A percentile compares a stretch with the other conserved stretches of the same genome.
These are phyloP conservation scores for Alloplasta piceator DNA, from an alignment of 2,888 invertebrate genomes.

Conservation along the genomic window DNA sequence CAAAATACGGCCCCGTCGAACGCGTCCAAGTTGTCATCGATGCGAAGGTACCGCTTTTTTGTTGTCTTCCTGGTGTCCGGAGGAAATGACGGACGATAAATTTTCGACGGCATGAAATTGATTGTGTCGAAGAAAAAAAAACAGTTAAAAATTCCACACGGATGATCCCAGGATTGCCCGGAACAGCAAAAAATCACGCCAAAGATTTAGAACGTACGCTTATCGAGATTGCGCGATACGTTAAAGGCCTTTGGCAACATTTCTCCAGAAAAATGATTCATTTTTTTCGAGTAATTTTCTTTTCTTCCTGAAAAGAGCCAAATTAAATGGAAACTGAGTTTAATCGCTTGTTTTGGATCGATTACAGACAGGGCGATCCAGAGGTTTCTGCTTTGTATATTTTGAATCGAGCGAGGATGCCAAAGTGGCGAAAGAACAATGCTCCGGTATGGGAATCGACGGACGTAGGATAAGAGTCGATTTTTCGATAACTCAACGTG, in stretches of 20 bases:
- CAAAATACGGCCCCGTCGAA: constrained; percentile 96
- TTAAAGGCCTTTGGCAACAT: constrained; percentile 82
- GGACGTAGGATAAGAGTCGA: constrained; percentile 97
- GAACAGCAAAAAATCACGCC: constrained; percentile 67
- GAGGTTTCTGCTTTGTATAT: constrained; percentile 99
- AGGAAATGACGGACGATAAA: neutral
- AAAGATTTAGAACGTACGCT: constrained; percentile 80
- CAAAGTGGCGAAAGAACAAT: constrained; percentile 96
- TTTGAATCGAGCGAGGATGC: constrained; percentile 95
- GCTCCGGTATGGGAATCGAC: constrained; percentile 97
- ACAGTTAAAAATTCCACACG: constrained; percentile 8
- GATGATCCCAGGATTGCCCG: constrained; percentile 59
- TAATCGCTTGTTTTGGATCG: constrained; percentile 59
- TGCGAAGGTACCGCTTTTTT: constrained; percentile 89
- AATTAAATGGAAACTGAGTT: neutral
- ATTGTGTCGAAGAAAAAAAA: neutral
- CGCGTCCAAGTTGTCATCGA: constrained; percentile 97
- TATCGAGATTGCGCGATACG: constrained; percentile 73
- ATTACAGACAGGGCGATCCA: constrained; percentile 93
- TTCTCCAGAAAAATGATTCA: constrained; percentile 32
- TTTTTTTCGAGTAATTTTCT: neutral
- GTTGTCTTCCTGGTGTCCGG: neutral
- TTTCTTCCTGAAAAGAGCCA: neutral
- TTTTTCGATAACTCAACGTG: constrained; percentile 97
- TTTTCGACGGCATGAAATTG: neutral